phyloP scores from a whole-genome alignment of 2,888 invertebrate species.

The Uloborus plumipes region DNA sequence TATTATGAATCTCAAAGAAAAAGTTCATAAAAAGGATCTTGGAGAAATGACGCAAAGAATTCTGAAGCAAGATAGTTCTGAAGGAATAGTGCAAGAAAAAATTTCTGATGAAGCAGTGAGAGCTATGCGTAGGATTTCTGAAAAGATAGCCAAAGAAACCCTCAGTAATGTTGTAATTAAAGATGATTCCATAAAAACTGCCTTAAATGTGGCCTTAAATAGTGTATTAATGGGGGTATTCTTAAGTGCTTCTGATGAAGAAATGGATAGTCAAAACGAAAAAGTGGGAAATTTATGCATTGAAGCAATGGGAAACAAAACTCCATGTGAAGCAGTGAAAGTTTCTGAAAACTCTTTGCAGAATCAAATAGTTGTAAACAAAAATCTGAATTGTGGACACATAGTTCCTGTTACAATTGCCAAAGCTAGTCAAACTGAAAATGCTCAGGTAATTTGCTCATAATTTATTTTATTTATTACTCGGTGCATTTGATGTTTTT shows the following conservation, averaged over 20 bases:
- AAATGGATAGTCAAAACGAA: too few relatives aligned
- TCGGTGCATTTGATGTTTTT: neutral
- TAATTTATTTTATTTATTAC: neutral
- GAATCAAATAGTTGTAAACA: neutral
- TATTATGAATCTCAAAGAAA: neutral
- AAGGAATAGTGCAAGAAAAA: neutral
- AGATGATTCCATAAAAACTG: too few relatives aligned
- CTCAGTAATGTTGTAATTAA: too few relatives aligned
- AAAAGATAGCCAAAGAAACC: too few relatives aligned
- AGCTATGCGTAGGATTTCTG: too few relatives aligned
- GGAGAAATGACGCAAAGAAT: neutral
- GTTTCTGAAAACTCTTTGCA: neutral
- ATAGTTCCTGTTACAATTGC: neutral
- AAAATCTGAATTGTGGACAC: neutral
- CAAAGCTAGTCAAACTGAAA: conserved; percentile 14
- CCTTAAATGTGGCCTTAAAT: too few relatives aligned
- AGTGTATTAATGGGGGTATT: too few relatives aligned
- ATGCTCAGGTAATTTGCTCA: conserved; percentile 1
- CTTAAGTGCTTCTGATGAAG: too few relatives aligned
- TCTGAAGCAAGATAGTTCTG: neutral
- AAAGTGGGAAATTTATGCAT: too few relatives aligned
- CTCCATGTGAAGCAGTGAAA: neutral
- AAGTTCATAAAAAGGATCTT: too few relatives aligned
- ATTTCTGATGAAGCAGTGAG: neutral
- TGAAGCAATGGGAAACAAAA: neutral